phyloP scores from a whole-genome alignment of 2,113 vertebrate genomes.

The Chrysochloris asiatica region DNA sequence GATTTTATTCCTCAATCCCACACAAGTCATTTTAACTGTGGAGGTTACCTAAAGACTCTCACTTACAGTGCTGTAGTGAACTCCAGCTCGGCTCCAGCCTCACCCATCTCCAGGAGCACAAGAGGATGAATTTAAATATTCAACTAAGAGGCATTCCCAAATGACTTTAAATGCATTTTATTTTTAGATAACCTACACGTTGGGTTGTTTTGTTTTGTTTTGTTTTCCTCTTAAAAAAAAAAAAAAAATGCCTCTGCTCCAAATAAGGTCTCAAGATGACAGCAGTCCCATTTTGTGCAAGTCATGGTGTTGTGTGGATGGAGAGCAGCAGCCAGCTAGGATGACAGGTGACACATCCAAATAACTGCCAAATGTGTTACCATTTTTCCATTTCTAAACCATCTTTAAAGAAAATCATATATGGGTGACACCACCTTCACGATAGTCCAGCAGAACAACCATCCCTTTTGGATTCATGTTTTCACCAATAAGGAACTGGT shows the following conservation, averaged over 20 bases:
- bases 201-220: too few relatives aligned
- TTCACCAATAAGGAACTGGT: too few relatives aligned
- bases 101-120: slow-evolving; percentile 54
- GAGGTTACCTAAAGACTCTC: slow-evolving; percentile 59
- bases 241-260: slow-evolving; percentile 88
- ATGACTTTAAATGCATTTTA: slow-evolving; percentile 88
- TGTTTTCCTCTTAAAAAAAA: slow-evolving; percentile 83
- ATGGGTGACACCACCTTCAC: slow-evolving; percentile 93
- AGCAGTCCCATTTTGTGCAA: slow-evolving; percentile 85
- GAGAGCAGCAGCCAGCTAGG: slow-evolving; percentile 85
- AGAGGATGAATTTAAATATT: slow-evolving; percentile 57
- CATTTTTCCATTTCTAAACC: slow-evolving; percentile 95
- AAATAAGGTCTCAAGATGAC: slow-evolving; percentile 85
- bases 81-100: slow-evolving; percentile 50
- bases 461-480: slow-evolving; percentile 90
- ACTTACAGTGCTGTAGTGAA: fast-evolving
- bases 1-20: slow-evolving; percentile 51
- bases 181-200: slow-evolving; percentile 88
- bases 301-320: slow-evolving; percentile 86
- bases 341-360: slow-evolving; percentile 80
- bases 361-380: slow-evolving; percentile 82
- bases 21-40: slow-evolving; percentile 9
- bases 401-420: slow-evolving; percentile 95
- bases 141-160: slow-evolving; percentile 81
- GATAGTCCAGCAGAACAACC: slow-evolving; percentile 93